Base-by-base conservation (phyloP, 1,140 invertebrate species). In the Oreohelix idahoensis region DNA sequence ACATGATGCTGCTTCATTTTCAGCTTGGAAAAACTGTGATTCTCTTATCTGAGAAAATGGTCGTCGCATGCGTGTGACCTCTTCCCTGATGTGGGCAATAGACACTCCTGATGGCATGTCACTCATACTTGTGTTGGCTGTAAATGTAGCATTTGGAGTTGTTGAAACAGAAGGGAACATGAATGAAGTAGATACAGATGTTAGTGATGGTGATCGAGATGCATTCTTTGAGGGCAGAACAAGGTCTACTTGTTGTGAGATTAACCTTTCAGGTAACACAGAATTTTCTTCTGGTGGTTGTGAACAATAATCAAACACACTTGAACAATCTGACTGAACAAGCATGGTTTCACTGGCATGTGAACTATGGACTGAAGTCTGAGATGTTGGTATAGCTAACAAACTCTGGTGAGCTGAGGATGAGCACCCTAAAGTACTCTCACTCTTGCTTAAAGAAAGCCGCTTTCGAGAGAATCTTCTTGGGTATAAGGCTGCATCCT, bases 361-460 rank as follows among this genome's bases (percentile, higher is more conserved):
- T 8, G 45, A 49, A 49, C 45, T 11, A 49, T 49, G 15, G 2
- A 8, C 53, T 32, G 2, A 17, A 15, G 63, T 32, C 29, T 66
- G 10, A 66, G 63, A 32, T 66, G 63, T 66, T 2, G 1, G 0
- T 29, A 11, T 66, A 2, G n/a, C 8, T 66, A 23, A 4, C 26
- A 58, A 58, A 58, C 17, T 66, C 63, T 66, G 63, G 17, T 66
- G 2, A 10, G 29, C 20, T 8, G 63, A 15, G n/a, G 29, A 5
- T 8, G n/a, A 15, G 29, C 29, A 2, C 29, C 8, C 29, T 32
- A 29, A 32, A 17, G 5, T 32, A 32, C 32, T 66, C 11, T 17
- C 17, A 35, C 63, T 66, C 29, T 66, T 66, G n/a, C 32, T 66
- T 66, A 66, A 29, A 66, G 63, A 66, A 66, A 66, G 63, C 32